A percentile compares a stretch with the other conserved stretches of the same genome.
Conservation (phyloP, 2,113 vertebrate species). For the Elephas maximus region DNA sequence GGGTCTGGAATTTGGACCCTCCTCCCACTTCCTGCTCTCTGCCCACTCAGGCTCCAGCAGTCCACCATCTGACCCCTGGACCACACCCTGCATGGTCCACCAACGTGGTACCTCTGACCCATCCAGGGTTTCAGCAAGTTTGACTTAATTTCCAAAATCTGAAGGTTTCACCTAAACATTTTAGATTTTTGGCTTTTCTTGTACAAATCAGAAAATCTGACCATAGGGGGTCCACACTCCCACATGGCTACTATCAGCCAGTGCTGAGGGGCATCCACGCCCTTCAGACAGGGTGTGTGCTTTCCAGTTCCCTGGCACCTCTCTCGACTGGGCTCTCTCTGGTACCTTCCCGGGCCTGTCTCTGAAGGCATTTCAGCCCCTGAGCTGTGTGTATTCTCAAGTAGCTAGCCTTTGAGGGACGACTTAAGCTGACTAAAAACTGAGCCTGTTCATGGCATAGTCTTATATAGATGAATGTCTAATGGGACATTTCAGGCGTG, state of each 20-base stretch:
- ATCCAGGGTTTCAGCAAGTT: neutral
- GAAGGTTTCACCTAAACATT: neutral
- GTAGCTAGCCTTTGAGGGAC: neutral
- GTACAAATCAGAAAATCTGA: neutral
- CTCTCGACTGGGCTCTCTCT: neutral
- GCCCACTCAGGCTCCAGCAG: neutral
- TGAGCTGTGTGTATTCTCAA: accelerated
- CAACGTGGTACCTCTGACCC: neutral
- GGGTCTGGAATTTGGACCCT: neutral
- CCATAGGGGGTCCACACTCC: neutral
- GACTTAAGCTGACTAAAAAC: neutral
- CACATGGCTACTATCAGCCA: too few species aligned
- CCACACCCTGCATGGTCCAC: neutral
- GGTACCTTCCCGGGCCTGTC: too few species aligned
- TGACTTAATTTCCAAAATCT: neutral
- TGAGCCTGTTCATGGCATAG: neutral
- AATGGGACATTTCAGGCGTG: neutral
- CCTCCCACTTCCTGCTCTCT: neutral
- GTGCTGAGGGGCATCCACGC: too few species aligned
- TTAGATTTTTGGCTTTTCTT: neutral
- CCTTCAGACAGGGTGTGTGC: accelerated
- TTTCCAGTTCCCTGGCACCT: accelerated
- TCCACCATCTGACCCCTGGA: neutral
- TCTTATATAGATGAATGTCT: neutral
- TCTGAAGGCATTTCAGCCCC: neutral